These are phyloP conservation scores for Laothoe populi DNA, from an alignment of 2,888 invertebrate genomes.

Conservation along the genomic window DNA sequence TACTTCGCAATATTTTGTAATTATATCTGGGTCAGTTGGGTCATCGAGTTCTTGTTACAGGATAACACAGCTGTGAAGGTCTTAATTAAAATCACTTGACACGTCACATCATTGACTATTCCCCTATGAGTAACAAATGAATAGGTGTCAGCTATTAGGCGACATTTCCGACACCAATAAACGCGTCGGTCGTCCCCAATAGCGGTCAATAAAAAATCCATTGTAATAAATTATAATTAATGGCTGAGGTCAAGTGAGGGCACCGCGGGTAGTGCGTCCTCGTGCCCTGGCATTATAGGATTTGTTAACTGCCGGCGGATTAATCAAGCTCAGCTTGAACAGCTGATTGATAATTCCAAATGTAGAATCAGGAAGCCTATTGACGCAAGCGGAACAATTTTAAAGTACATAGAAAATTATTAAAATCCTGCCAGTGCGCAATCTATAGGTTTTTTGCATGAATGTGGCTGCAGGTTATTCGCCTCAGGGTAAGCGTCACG, in stretches of 20 bases:
- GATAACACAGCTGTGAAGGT: constrained; percentile 1
- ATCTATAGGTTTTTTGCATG: too few relatives aligned
- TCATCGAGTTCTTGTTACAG: not conserved
- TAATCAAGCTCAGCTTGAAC: not conserved
- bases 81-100: constrained; percentile 19
- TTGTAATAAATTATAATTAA: constrained; percentile 49
- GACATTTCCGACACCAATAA: constrained; percentile 25
- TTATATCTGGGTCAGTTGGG: not conserved
- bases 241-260: constrained; percentile 47
- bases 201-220: constrained; percentile 43
- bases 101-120: constrained; percentile 6
- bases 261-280: constrained; percentile 20
- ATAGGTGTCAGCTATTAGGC: constrained; percentile 22
- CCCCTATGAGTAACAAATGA: constrained; percentile 19
- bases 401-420: too few relatives aligned
- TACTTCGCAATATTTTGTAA: not conserved
- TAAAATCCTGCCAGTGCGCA: too few relatives aligned
- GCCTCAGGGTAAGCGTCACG: too few relatives aligned
- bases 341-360: not conserved
- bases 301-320: not conserved
- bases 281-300: not conserved
- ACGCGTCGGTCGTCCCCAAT: constrained; percentile 31
- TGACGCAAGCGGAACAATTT: too few relatives aligned
- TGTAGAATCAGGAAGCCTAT: too few relatives aligned
- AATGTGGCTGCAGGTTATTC: too few relatives aligned